These are phyloP conservation scores for Pitta sordida DNA, from an alignment of 2,113 vertebrate genomes.

Conservation along the genomic window DNA sequence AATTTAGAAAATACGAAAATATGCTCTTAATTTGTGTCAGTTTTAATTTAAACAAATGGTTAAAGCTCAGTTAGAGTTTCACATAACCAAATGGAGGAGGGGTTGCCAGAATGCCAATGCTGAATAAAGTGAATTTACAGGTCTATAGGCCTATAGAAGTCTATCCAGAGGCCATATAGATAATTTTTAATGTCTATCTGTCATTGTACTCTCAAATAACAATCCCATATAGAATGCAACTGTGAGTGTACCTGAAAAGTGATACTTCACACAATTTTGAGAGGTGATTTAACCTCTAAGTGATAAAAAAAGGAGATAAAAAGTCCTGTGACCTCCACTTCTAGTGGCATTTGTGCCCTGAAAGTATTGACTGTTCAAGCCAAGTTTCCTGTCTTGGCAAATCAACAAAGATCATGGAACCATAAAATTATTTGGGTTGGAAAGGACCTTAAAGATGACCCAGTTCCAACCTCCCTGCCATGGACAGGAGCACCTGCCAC, in stretches of 20 bases:
- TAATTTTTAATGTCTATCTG: neutral
- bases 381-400: neutral
- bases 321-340: neutral
- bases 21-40: neutral
- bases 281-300: neutral
- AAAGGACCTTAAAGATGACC: neutral
- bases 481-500: neutral
- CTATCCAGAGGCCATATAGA: neutral
- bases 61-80: neutral
- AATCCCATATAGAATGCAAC: neutral
- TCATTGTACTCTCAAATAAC: neutral
- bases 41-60: neutral
- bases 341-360: neutral
- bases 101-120: neutral
- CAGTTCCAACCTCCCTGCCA: neutral
- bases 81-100: neutral
- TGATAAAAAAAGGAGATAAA: neutral
- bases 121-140: neutral
- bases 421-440: neutral
- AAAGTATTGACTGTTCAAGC: neutral
- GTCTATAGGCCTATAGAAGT: too few species aligned
- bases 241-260: neutral
- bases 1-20: neutral
- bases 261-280: neutral
- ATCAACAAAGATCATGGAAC: neutral